Evolutionary conservation across 2,113 vertebrate species (phyloP).

Genomic region (Muscicapa adusta): DNA sequence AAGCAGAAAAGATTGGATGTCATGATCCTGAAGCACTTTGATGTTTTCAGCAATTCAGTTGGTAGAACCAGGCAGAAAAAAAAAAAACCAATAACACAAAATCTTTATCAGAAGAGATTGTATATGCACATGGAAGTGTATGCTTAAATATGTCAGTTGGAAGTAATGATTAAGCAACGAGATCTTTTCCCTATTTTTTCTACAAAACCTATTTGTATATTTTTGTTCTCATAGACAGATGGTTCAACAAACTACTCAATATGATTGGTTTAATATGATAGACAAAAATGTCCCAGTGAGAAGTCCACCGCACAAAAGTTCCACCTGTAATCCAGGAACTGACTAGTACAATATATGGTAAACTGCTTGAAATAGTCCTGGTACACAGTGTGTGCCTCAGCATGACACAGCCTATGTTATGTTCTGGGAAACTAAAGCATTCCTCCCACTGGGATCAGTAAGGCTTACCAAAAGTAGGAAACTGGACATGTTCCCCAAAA

Average conservation of each 20-base stretch:
- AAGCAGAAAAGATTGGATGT: constrained; percentile 18
- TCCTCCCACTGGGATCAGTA: background rate
- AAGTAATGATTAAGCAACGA: background rate
- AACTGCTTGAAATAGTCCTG: background rate
- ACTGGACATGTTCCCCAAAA: background rate
- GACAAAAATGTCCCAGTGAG: background rate
- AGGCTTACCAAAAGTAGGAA: background rate
- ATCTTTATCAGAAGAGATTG: background rate
- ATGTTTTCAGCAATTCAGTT: background rate
- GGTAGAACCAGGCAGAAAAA: background rate
- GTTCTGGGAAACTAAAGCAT: background rate
- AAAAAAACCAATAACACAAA: background rate
- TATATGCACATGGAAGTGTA: background rate
- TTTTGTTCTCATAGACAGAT: background rate
- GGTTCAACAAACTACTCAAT: background rate
- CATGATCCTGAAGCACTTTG: background rate
- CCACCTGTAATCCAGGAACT: background rate
- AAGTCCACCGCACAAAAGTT: background rate
- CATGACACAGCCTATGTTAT: background rate
- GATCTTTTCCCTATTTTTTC: background rate
- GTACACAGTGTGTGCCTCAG: background rate
- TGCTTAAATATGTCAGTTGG: background rate
- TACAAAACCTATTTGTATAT: background rate
- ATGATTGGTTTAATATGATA: background rate
- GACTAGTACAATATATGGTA: background rate